Conservation (phyloP, 2,888 invertebrate genomes). For the Hydroisotoma schaefferi region DNA sequence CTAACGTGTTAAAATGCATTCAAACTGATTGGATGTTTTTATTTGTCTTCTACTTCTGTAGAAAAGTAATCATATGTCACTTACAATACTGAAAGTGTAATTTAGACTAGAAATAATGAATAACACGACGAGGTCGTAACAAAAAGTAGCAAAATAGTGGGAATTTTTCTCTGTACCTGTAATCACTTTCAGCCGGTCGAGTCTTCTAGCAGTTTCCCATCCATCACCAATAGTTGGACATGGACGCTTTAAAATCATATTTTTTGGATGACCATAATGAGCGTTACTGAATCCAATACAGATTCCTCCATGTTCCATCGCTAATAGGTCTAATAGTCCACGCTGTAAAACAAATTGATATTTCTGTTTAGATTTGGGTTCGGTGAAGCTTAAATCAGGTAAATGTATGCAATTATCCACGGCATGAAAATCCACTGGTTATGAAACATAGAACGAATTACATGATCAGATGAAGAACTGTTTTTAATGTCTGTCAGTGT, state of each 20-base stretch:
- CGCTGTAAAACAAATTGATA: neutral
- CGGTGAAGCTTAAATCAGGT: too few species aligned
- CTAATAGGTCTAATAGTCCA: slow-evolving; percentile 56
- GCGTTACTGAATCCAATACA: slow-evolving; percentile 62
- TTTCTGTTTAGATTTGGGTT: neutral
- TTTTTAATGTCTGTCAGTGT: slow-evolving; percentile 30
- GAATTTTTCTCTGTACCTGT: too few species aligned
- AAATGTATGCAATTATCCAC: too few species aligned
- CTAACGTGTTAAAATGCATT: too few species aligned
- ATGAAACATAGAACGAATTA: slow-evolving; percentile 3
- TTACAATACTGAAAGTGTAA: too few species aligned
- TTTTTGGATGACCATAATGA: slow-evolving; percentile 63
- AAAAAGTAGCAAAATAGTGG: too few species aligned
- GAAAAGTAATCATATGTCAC: too few species aligned
- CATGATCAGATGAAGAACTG: slow-evolving; percentile 10
- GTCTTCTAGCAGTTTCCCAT: slow-evolving; percentile 64
- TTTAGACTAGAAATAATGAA: too few species aligned
- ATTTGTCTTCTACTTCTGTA: too few species aligned
- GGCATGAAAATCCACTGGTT: neutral
- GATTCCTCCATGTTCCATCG: slow-evolving; percentile 58
- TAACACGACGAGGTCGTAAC: too few species aligned
- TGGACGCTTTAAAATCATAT: slow-evolving; percentile 59
- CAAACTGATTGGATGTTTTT: too few species aligned
- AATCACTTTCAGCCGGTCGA: slow-evolving; percentile 61
- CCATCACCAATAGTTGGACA: slow-evolving; percentile 62